These are phyloP conservation scores for Lymantria dispar DNA, from an alignment of 2,888 invertebrate species.

Conservation along the genomic window DNA sequence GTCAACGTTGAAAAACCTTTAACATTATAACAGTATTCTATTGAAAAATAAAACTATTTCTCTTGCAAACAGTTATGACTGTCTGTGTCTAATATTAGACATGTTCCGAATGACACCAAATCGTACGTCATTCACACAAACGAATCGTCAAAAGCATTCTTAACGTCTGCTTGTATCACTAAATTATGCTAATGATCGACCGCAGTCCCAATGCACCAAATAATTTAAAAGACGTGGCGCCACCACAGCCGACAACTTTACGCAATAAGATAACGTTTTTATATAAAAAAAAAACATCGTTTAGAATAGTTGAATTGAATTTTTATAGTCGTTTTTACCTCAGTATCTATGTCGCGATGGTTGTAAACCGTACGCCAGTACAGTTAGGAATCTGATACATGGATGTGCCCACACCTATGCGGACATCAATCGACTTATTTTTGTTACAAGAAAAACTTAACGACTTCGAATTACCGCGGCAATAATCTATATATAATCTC, in stretches of 20 bases:
- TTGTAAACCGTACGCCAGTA: constrained; percentile 48
- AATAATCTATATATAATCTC: constrained; percentile 19
- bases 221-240: constrained; percentile 54
- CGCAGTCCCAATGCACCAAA: constrained; percentile 32
- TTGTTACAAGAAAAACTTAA: constrained; percentile 34
- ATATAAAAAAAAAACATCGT: constrained; percentile 49
- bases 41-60: constrained; percentile 12
- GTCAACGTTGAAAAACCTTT: background rate
- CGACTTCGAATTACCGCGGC: constrained; percentile 33
- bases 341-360: constrained; percentile 52
- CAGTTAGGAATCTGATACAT: constrained; percentile 71
- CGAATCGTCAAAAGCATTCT: constrained; percentile 18
- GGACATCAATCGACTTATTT: constrained; percentile 24
- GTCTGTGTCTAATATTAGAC: constrained; percentile 29
- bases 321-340: constrained; percentile 58
- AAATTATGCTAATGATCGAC: constrained; percentile 21
- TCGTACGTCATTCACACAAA: constrained; percentile 16
- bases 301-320: constrained; percentile 57
- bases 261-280: constrained; percentile 46
- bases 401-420: constrained; percentile 43
- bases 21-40: constrained; percentile 3
- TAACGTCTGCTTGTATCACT: constrained; percentile 10
- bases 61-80: constrained; percentile 22
- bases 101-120: constrained; percentile 27
- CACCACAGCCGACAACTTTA: constrained; percentile 40